Evolutionary conservation across 2,888 invertebrate species (phyloP).

Genomic region (Xiphydria camelus): DNA sequence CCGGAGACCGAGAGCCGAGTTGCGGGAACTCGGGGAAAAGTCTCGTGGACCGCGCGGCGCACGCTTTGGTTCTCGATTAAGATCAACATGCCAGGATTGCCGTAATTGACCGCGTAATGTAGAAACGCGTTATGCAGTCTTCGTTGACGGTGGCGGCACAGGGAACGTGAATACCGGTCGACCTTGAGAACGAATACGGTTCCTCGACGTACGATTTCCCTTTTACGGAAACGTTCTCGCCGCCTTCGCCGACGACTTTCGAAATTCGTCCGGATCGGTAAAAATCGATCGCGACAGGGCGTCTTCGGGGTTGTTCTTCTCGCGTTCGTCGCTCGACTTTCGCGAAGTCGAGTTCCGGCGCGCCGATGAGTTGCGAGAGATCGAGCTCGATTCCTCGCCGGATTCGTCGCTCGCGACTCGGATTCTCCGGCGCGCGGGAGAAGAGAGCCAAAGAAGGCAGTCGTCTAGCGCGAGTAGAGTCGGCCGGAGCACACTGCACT

Average conservation of each 20-base stretch:
- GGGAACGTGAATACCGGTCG: conserved; percentile 45
- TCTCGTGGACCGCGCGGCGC: no score
- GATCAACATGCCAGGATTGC: conserved; percentile 40
- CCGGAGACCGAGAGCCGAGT: no score
- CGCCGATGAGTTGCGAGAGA: no score
- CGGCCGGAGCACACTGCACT: conserved; percentile 26
- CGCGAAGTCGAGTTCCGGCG: no score
- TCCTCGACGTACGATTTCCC: conserved; percentile 43
- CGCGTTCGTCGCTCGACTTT: no score
- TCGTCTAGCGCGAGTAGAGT: conserved; percentile 17
- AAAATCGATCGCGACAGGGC: no score
- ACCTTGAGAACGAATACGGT: conserved; percentile 53
- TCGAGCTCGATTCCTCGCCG: no score
- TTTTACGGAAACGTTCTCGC: conserved; percentile 42
- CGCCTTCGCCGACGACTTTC: conserved; percentile 28
- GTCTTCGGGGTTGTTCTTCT: no score
- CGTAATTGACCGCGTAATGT: conserved; percentile 51
- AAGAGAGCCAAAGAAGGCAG: conserved; percentile 6
- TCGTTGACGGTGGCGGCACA: no score
- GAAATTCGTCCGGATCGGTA: conserved; percentile 30
- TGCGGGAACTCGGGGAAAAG: no score
- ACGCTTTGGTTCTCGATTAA: no score
- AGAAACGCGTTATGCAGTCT: conserved; percentile 50
- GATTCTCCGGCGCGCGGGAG: conserved; percentile 5
- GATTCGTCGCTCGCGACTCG: conserved; percentile 1